A percentile compares a stretch with the other conserved stretches of the same genome.
These are phyloP conservation scores for Zygothrica quintamaculata DNA, from an alignment of 2,888 invertebrate species.

Conservation along the genomic window DNA sequence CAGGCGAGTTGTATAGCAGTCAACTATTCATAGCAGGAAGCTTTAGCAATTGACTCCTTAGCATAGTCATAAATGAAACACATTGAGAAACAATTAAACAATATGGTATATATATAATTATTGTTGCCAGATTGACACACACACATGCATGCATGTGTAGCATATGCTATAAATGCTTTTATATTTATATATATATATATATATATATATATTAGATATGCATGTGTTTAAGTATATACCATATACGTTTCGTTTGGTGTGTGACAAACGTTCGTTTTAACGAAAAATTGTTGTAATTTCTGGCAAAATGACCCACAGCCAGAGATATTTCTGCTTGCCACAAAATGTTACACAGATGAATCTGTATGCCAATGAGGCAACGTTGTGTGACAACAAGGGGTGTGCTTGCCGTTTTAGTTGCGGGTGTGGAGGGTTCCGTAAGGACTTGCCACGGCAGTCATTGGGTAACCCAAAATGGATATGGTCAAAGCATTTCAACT, in stretches of 20 bases:
- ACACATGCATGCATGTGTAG: slow-evolving; percentile 16
- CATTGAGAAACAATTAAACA: not conserved
- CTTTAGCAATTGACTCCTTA: slow-evolving; percentile 22
- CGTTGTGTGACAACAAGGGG: slow-evolving; percentile 14
- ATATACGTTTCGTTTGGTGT: slow-evolving; percentile 29
- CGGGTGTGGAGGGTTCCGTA: slow-evolving; percentile 47
- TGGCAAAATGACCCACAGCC: slow-evolving; percentile 43
- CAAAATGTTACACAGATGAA: slow-evolving; percentile 16
- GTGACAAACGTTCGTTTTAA: slow-evolving; percentile 59
- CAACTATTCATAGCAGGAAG: slow-evolving; percentile 28
- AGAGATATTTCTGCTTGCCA: slow-evolving; percentile 20
- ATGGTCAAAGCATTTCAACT: slow-evolving; percentile 44
- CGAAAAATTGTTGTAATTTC: slow-evolving; percentile 61
- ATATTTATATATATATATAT: slow-evolving; percentile 4
- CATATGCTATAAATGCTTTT: slow-evolving; percentile 44
- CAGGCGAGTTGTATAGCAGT: not conserved
- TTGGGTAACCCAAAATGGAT: slow-evolving; percentile 48
- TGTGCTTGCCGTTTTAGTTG: too few relatives aligned
- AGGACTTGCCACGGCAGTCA: slow-evolving; percentile 36
- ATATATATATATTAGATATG: slow-evolving; percentile 1
- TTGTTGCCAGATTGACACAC: slow-evolving; percentile 20
- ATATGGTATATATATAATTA: slow-evolving; percentile 5
- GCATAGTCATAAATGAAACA: not conserved
- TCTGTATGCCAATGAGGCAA: slow-evolving; percentile 40
- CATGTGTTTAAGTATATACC: slow-evolving; percentile 10